Conservation (phyloP, 2,797 vertebrate genomes). For the Oreochromis grahami region DNA sequence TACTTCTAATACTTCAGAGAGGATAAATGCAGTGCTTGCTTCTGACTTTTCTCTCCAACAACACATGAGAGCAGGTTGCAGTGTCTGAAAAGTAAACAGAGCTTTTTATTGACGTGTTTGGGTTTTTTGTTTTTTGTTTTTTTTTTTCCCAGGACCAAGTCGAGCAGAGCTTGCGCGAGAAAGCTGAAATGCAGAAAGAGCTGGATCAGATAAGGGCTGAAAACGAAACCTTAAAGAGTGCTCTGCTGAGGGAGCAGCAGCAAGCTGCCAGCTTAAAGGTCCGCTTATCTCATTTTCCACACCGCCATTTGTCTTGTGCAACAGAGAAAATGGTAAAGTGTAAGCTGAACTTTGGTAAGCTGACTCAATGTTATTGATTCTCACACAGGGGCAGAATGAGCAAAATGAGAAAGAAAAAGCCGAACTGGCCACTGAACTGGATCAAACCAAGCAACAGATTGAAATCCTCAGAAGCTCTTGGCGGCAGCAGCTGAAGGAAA, state of each 20-base stretch:
- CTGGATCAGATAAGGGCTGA: conserved; percentile 32
- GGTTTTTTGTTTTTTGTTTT: too few species aligned
- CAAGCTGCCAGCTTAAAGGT: conserved; percentile 61
- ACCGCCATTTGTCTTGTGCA: not conserved
- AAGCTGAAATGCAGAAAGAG: conserved; percentile 50
- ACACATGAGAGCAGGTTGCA: not conserved
- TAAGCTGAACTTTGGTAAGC: not conserved
- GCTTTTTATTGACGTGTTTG: not conserved
- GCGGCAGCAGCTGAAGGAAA: conserved; percentile 50
- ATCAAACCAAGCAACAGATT: conserved; percentile 35
- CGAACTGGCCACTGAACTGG: conserved; percentile 41
- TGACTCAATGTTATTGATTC: not conserved
- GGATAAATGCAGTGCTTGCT: not conserved
- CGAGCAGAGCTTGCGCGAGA: conserved; percentile 75
- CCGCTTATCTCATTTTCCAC: not conserved
- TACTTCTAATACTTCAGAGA: not conserved
- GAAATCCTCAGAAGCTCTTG: conserved; percentile 21
- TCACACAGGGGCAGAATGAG: conserved; percentile 74
- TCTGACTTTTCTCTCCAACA: not conserved
- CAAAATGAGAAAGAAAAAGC: conserved; percentile 66
- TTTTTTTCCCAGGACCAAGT: conserved; percentile 75
- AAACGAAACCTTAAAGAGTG: conserved; percentile 38
- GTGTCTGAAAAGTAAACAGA: not conserved
- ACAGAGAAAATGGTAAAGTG: not conserved
- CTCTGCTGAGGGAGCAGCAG: conserved; percentile 35